These are phyloP conservation scores for Petroica traversi DNA, from an alignment of 2,113 vertebrate species.

Conservation along the genomic window DNA sequence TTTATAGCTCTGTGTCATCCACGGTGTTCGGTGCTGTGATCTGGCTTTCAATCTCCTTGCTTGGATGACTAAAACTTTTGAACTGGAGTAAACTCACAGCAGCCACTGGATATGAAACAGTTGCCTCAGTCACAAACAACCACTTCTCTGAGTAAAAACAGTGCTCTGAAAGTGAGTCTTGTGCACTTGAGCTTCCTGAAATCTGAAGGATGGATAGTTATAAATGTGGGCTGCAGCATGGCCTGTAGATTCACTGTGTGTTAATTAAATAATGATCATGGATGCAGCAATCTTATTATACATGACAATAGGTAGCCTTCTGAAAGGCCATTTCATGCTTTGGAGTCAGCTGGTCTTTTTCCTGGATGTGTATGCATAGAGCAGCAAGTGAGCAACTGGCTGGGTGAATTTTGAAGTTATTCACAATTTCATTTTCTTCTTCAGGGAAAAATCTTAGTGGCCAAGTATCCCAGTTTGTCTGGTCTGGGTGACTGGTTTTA, in stretches of 20 bases:
- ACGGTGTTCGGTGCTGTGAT: not conserved
- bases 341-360: not conserved
- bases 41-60: not conserved
- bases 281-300: not conserved
- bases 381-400: fast-evolving
- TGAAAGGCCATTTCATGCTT: not conserved
- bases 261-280: not conserved
- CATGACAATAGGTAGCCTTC: not conserved
- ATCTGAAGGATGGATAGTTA: not conserved
- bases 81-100: not conserved
- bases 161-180: not conserved
- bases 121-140: not conserved
- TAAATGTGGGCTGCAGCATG: not conserved
- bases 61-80: not conserved
- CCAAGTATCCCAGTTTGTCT: not conserved
- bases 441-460: not conserved
- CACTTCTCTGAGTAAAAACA: not conserved
- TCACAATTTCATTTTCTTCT: not conserved
- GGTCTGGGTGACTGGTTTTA: not conserved
- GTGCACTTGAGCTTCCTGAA: not conserved
- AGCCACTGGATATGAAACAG: not conserved
- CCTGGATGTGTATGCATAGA: not conserved
- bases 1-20: not conserved
- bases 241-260: not conserved
- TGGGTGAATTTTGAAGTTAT: not conserved